Base-by-base conservation (phyloP, 1,140 invertebrate species). In the Eumeta japonica region DNA sequence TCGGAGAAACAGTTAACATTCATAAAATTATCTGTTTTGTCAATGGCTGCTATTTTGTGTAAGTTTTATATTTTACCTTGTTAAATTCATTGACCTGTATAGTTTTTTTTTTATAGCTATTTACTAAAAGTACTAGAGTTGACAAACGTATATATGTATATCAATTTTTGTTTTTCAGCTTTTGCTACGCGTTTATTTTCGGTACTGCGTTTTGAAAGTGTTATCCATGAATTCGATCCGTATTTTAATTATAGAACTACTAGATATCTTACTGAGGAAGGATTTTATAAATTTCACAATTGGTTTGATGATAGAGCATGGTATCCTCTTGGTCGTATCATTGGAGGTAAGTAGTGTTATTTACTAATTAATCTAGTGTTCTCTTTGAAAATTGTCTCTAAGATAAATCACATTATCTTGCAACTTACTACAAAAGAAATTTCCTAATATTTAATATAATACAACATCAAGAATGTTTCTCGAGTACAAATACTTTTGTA, bases 291-390 rank as follows among this genome's bases (percentile, higher is more conserved):
- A 41, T 98, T 98, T 73, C 93, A 97, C 67, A 98, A 98, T 73
- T 98, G 95, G 95, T 98, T 98, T 81, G 95, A 98, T 81, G 95
- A 98, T 66, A 71, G 93, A 73, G 95, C 95, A 58, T 98, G 96
- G 96, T 98, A 98, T 79, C 94, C 94, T 0, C 76, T 98, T 17
- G 94, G 95, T 9, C 85, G 95, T 75, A 98, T 98, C 63, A 97
- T 98, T 72, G 92, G 92, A 75, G 90, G 87, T 88, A 72, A 70
- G 57, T 48, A 27, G n/a, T n/a, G n/a, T n/a, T n/a, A n/a, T n/a
- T n/a, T n/a, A n/a, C n/a, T n/a, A n/a, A n/a, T n/a, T n/a, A n/a
- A n/a, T n/a, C n/a, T n/a, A n/a, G n/a, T n/a, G n/a, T n/a, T n/a
- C n/a, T n/a, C n/a, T n/a, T n/a, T n/a, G n/a, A n/a, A n/a, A n/a